Evolutionary conservation across 1,140 invertebrate species (phyloP).

Genomic region (Harlomillsia oculata): DNA sequence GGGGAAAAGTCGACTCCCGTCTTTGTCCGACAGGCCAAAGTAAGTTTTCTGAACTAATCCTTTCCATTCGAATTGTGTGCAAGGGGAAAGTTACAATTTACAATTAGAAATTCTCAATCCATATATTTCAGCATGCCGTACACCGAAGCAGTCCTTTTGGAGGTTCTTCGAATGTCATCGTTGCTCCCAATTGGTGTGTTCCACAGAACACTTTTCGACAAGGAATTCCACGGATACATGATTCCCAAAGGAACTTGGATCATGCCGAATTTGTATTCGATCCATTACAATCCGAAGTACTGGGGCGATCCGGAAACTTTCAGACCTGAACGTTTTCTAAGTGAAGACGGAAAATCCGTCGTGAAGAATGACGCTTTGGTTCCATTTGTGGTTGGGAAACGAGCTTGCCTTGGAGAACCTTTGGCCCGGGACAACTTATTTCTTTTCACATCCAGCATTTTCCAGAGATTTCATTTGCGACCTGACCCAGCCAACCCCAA

Average conservation of each 20-base stretch:
- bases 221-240: conserved; percentile 36
- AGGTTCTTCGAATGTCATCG: conserved; percentile 8
- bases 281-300: conserved; percentile 39
- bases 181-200: conserved; percentile 3
- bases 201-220: conserved; percentile 23
- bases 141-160: conserved; percentile 25
- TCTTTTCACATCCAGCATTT: conserved; percentile 1
- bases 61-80: not conserved
- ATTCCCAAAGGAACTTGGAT: conserved; percentile 40
- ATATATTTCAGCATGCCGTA: conserved; percentile 21
- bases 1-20: conserved; percentile 2
- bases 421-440: conserved; percentile 5
- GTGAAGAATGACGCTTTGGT: not conserved
- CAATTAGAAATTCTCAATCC: too few relatives aligned
- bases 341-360: conserved; percentile 27
- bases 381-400: conserved; percentile 11
- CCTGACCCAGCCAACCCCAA: conserved; percentile 5
- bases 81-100: not conserved
- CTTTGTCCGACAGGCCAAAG: conserved; percentile 7
- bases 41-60: not conserved
- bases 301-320: conserved; percentile 40
- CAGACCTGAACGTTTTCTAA: conserved; percentile 44
- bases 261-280: conserved; percentile 41
- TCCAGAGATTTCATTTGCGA: not conserved
- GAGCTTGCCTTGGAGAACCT: conserved; percentile 4